Evolutionary conservation across 2,113 vertebrate species (phyloP), one percentile per base, ranked within the genome.

Genomic region (Lutjanus erythropterus): DNA sequence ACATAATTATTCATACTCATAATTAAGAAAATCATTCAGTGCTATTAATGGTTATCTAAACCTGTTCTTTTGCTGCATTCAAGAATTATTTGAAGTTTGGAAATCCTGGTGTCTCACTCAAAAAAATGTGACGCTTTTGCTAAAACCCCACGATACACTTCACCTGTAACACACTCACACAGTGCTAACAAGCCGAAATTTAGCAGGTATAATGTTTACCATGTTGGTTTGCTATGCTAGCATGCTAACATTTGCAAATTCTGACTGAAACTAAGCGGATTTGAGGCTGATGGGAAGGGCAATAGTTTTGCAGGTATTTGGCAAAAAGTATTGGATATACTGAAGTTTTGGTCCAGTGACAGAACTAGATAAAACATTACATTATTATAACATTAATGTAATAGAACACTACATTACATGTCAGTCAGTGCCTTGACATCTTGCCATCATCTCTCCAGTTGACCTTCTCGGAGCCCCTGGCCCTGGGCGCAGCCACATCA

Each of bases 381-480:
- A 10, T n/a, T n/a, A n/a, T n/a, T n/a, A n/a, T n/a, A n/a, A n/a
- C n/a, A n/a, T n/a, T n/a, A n/a, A n/a, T n/a, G n/a, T n/a, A n/a
- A n/a, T n/a, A n/a, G n/a, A n/a, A n/a, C n/a, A n/a, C n/a, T n/a
- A n/a, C n/a, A n/a, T n/a, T n/a, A n/a, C n/a, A n/a, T n/a, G n/a
- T n/a, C n/a, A n/a, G n/a, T n/a, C 35, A 7, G 35, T 37, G 35
- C 25, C 41, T 14, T 62, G 55, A 72, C 19, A 19, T 55, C 19
- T 25, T 70, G 4, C 41, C 2, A 0, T 49, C 49, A 14, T 47
- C 70, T 75, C 65, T 84, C 27, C 85, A 98, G 98, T 92, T 98
- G 86, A 96, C 95, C 42, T 93, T 98, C 72, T 94, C 95, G 18
- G 96, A 98, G 88, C 94, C 96, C 8, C 67, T 76, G 2, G 70